A percentile compares a stretch with the other conserved stretches of the same genome.
Evolutionary conservation across 1,140 invertebrate genomes (phyloP).

Genomic region (Hycleus cichorii): DNA sequence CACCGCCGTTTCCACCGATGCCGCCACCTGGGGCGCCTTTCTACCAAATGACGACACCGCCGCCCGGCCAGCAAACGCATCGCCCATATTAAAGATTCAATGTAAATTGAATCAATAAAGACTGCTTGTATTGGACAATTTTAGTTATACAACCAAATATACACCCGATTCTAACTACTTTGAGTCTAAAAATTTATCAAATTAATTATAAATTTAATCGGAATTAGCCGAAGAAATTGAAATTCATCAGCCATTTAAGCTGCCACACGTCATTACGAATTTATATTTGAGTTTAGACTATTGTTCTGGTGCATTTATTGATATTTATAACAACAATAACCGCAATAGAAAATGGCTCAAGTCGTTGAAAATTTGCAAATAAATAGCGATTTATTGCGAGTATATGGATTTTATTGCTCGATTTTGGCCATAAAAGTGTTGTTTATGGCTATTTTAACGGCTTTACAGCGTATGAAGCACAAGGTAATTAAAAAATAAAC

Average conservation of each 20-base stretch:
- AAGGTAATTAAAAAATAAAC: slow-evolving; percentile 30
- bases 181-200: too few relatives aligned
- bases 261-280: too few relatives aligned
- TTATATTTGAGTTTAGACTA: too few relatives aligned
- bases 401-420: slow-evolving; percentile 46
- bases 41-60: slow-evolving; percentile 37
- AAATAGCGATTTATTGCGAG: slow-evolving; percentile 32
- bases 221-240: too few relatives aligned
- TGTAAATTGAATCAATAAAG: too few relatives aligned
- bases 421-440: slow-evolving; percentile 50
- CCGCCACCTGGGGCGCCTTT: slow-evolving; percentile 32
- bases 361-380: neutral
- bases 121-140: too few relatives aligned
- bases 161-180: too few relatives aligned
- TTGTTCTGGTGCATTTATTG: too few relatives aligned
- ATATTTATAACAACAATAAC: too few relatives aligned
- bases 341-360: neutral
- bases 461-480: slow-evolving; percentile 39
- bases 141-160: too few relatives aligned
- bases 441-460: slow-evolving; percentile 44
- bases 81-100: slow-evolving; percentile 38
- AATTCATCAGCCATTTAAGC: too few relatives aligned
- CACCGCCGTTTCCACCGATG: slow-evolving; percentile 30
- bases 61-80: slow-evolving; percentile 13
- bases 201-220: too few relatives aligned